These are phyloP conservation scores for Microtus agrestis DNA, from an alignment of 2,797 vertebrate species.

Conservation along the genomic window DNA sequence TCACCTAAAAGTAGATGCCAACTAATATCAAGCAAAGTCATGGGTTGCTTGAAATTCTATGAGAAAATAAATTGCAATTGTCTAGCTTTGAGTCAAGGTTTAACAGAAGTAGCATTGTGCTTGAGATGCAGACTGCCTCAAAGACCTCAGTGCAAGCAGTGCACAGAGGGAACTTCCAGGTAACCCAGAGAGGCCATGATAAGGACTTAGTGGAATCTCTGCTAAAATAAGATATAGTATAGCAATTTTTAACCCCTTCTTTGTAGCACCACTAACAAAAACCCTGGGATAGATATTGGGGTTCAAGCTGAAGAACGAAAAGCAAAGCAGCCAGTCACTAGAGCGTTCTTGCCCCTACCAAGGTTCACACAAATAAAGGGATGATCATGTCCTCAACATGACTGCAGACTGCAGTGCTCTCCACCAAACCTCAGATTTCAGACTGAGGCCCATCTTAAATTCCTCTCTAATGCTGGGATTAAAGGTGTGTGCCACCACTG, in stretches of 20 bases:
- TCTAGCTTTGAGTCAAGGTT: not conserved
- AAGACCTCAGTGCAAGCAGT: not conserved
- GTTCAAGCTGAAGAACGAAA: too few relatives aligned
- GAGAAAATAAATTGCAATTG: slow-evolving; percentile 10
- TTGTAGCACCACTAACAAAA: not conserved
- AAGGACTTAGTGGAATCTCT: not conserved
- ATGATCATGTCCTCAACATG: too few relatives aligned
- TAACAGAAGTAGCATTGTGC: not conserved
- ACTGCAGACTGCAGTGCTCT: too few relatives aligned
- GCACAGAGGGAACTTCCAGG: not conserved
- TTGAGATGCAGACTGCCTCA: slow-evolving; percentile 14
- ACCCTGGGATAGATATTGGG: too few relatives aligned
- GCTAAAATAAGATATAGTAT: not conserved
- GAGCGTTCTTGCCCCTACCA: too few relatives aligned
- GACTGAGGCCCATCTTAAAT: too few relatives aligned
- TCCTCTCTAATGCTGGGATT: too few relatives aligned
- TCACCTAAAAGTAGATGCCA: not conserved
- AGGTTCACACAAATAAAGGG: too few relatives aligned
- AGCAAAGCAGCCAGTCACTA: too few relatives aligned
- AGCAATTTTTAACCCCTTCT: not conserved
- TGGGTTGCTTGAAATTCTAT: not conserved
- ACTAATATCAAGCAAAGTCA: not conserved
- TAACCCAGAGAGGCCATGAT: not conserved
- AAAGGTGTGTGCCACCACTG: too few relatives aligned
- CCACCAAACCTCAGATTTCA: too few relatives aligned